These are phyloP conservation scores for Prionailurus viverrinus DNA, from an alignment of 2,113 vertebrate species.

Conservation along the genomic window DNA sequence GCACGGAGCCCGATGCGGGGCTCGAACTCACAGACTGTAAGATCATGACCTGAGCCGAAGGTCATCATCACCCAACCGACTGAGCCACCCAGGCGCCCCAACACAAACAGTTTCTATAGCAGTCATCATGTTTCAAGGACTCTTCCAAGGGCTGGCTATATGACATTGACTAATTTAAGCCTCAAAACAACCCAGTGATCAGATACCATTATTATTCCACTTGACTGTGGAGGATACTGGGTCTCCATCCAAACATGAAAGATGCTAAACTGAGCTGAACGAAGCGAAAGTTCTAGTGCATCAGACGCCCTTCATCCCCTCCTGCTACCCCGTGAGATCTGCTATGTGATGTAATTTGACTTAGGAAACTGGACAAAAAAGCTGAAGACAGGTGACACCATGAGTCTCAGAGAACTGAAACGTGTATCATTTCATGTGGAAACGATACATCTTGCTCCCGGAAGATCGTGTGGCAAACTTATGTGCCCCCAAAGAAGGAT, in stretches of 20 bases:
- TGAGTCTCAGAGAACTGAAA: not conserved
- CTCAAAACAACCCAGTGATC: not conserved
- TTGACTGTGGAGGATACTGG: not conserved
- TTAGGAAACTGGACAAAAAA: not conserved
- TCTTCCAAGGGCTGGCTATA: not conserved
- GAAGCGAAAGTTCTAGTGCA: accelerated
- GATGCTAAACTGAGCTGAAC: not conserved
- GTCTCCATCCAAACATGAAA: not conserved
- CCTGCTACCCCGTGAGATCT: accelerated
- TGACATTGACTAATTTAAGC: not conserved
- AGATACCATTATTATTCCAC: too few relatives aligned
- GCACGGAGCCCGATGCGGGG: too few relatives aligned
- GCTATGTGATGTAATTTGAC: not conserved
- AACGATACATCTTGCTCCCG: not conserved
- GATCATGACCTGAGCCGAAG: too few relatives aligned
- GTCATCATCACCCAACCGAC: too few relatives aligned
- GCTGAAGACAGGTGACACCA: not conserved
- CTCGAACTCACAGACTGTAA: too few relatives aligned
- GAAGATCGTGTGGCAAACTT: not conserved
- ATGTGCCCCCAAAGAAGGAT: conserved; percentile 11
- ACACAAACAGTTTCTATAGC: not conserved
- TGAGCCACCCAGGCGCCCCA: too few relatives aligned
- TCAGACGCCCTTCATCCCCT: not conserved
- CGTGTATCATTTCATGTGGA: accelerated
- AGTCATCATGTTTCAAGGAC: not conserved